A percentile compares a stretch with the other conserved stretches of the same genome.
Conservation (phyloP, 2,113 vertebrate genomes). For the Oryzias curvinotus region DNA sequence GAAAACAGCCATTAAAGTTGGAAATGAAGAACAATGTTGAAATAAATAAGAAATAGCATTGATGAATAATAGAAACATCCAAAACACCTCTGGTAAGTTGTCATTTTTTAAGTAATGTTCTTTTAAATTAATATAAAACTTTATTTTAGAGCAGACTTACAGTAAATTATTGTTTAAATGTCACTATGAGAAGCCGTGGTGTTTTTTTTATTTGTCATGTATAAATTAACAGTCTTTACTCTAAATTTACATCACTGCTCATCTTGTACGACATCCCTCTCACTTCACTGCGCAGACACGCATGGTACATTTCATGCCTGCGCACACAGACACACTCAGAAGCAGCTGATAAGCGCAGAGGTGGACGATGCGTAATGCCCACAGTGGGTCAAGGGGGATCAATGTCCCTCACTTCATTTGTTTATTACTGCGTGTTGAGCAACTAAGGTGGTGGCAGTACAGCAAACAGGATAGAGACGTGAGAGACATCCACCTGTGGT, state of each 20-base stretch:
- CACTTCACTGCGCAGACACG: conserved; percentile 24
- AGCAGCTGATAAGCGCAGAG: conserved; percentile 56
- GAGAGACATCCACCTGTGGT: conserved; percentile 54
- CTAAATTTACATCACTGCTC: conserved; percentile 28
- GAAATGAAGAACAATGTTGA: conserved; percentile 2
- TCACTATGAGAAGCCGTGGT: too few relatives aligned
- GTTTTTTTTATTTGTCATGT: too few relatives aligned
- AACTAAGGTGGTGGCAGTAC: conserved; percentile 49
- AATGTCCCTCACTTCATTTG: conserved; percentile 64
- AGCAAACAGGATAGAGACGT: conserved; percentile 56
- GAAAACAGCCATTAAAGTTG: background rate
- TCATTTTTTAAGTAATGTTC: too few relatives aligned
- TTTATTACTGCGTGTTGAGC: conserved; percentile 61
- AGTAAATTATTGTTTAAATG: too few relatives aligned
- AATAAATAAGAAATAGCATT: background rate
- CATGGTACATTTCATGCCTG: conserved; percentile 28
- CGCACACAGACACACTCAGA: conserved; percentile 22
- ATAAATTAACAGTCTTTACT: background rate
- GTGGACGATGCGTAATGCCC: conserved; percentile 54
- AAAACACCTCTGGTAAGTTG: too few relatives aligned
- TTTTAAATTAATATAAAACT: too few relatives aligned
- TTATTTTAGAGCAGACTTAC: too few relatives aligned
- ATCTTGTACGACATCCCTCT: conserved; percentile 15
- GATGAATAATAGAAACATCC: too few relatives aligned
- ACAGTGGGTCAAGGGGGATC: conserved; percentile 64